Evolutionary conservation across 2,113 vertebrate genomes (phyloP), one percentile per base, ranked within the genome.

Genomic region (Lophius piscatorius): DNA sequence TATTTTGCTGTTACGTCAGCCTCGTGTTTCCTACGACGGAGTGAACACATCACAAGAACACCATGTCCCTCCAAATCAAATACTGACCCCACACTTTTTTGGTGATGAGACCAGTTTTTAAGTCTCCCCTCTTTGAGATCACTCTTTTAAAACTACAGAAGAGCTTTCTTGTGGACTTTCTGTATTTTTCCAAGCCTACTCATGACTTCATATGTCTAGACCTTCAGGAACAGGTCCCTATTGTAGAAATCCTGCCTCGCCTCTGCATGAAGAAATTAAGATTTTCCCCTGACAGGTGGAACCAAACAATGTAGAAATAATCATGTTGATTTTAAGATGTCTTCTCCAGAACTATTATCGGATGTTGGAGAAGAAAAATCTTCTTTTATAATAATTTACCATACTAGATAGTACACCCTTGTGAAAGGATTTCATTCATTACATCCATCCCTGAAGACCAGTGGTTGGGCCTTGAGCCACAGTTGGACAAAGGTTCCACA

Each of bases 1-100:
- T 87, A 76, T 87, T 86, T 83, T 81, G 80, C 85, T 80, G 74
- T 87, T 75, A 71, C 76, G 41, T 88, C 83, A 79, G 73, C 65
- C 59, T 69, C 56, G 33, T 58, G 46, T 36, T 52, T 76, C 44
- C 71, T 18, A 39, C 31, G 48, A 42, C 33, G 46, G 66, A 63
- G 45, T 0, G 22, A 50, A 49, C 46, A 29, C 21, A 42, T 14
- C 12, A 56, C 26, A 44, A 50, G 67, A 74, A 79, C 66, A 23
- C 41, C 33, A 7, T 1, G 62, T 61, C 24, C 66, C 50, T 91
- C 78, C 81, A 88, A 85, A 57, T 45, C 74, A 86, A 88, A 89
- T 6, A 82, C 48, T n/a, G 13, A 46, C 39, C 29, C n/a, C 9
- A 3, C 38, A 5, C 17, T 44, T 61, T n/a, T n/a, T 35, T 24